Percentiles rank a stretch among this genome's conserved stretches.
Evolutionary conservation across 2,888 invertebrate species (phyloP).

Genomic region (Myopa testacea): DNA sequence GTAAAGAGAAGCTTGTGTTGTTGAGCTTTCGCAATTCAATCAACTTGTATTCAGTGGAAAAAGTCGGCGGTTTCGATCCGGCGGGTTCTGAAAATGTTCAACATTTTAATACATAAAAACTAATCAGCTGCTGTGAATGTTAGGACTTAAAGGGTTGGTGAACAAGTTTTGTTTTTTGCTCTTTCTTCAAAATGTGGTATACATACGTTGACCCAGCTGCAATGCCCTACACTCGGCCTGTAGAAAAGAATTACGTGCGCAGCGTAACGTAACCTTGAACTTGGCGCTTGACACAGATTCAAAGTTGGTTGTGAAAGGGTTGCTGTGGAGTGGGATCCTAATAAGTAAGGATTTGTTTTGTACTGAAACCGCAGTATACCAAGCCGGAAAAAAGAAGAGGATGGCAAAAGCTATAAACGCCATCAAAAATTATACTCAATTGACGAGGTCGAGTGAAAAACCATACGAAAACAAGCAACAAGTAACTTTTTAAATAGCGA

Average conservation of each 20-base stretch:
- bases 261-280: background rate
- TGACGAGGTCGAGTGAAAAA: background rate
- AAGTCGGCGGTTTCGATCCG: conserved; percentile 75
- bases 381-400: background rate
- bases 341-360: too few species aligned
- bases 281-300: background rate
- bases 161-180: background rate
- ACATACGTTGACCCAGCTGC: too few species aligned
- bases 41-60: conserved; percentile 64
- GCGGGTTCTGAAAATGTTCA: conserved; percentile 58
- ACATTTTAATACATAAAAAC: background rate
- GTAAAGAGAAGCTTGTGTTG: conserved; percentile 50
- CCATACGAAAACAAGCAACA: background rate
- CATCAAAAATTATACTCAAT: background rate
- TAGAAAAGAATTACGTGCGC: background rate
- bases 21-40: conserved; percentile 52
- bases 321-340: too few species aligned
- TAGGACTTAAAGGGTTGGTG: background rate
- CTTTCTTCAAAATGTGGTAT: background rate
- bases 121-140: background rate
- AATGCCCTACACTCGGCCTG: background rate
- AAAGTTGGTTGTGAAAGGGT: too few species aligned
- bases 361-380: background rate
- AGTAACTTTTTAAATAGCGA: background rate
- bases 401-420: background rate